phyloP scores from a whole-genome alignment of 2,888 invertebrate genomes.

The Anthrax anthrax region DNA sequence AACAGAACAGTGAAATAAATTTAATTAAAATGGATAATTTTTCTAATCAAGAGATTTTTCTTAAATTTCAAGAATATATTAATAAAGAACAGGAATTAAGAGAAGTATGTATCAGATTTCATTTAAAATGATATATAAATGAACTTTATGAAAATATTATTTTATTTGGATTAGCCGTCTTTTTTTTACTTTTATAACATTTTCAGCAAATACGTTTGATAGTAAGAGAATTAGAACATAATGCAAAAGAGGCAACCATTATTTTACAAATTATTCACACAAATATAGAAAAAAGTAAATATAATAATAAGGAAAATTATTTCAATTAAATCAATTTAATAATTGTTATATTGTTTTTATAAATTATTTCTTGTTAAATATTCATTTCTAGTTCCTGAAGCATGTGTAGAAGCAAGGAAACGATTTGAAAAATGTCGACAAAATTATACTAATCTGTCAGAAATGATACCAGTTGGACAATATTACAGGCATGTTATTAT shows the following conservation, averaged over 20 bases:
- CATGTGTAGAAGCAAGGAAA: constrained; percentile 48
- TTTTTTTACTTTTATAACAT: not conserved
- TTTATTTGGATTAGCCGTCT: too few relatives aligned
- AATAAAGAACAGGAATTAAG: constrained; percentile 65
- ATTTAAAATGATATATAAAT: too few relatives aligned
- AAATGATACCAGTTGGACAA: constrained; percentile 56
- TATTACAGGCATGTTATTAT: constrained; percentile 52
- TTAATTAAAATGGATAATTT: too few relatives aligned
- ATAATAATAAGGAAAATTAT: not conserved
- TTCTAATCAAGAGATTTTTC: constrained; percentile 45
- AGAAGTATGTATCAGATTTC: constrained; percentile 51
- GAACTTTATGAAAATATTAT: too few relatives aligned
- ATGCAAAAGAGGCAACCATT: constrained; percentile 63
- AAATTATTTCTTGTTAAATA: not conserved
- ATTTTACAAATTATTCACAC: constrained; percentile 72
- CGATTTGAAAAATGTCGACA: constrained; percentile 49
- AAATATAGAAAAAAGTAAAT: constrained; percentile 50
- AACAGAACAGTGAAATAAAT: too few relatives aligned
- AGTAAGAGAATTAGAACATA: constrained; percentile 53
- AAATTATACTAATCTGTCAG: constrained; percentile 48
- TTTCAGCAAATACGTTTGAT: constrained; percentile 12
- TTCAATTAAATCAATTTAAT: not conserved
- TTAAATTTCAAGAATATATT: constrained; percentile 61
- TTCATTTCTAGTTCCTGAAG: constrained; percentile 38
- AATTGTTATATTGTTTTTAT: not conserved